These are phyloP conservation scores for Acipenser ruthenus DNA, from an alignment of 2,797 vertebrate genomes.

Conservation along the genomic window DNA sequence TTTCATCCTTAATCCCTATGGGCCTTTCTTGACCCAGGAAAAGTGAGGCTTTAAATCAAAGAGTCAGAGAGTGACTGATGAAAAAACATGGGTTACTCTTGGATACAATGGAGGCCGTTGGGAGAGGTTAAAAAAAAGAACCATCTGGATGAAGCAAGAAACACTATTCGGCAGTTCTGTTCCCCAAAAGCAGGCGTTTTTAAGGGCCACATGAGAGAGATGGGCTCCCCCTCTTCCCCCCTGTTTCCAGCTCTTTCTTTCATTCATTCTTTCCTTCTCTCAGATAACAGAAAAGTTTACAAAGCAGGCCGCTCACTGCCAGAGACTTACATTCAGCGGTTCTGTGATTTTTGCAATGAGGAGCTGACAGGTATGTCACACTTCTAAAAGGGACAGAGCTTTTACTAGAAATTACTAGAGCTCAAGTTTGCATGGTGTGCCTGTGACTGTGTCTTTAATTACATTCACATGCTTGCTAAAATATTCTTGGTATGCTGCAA, in stretches of 20 bases:
- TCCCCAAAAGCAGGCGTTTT: constrained; percentile 32
- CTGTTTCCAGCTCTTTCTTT: background rate
- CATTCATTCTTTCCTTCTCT: background rate
- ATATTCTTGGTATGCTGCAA: too few relatives aligned
- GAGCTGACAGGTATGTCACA: too few relatives aligned
- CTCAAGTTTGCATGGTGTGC: too few relatives aligned
- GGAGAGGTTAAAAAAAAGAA: constrained; percentile 12
- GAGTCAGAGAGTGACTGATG: constrained; percentile 31
- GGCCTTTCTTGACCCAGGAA: constrained; percentile 33
- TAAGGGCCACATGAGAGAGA: constrained; percentile 27
- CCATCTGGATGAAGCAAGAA: constrained; percentile 56
- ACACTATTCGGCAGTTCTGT: constrained; percentile 42
- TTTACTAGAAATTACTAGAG: too few relatives aligned
- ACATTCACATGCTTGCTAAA: too few relatives aligned
- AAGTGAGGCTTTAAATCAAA: constrained; percentile 35
- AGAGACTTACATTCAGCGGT: background rate
- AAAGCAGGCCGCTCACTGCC: too few relatives aligned
- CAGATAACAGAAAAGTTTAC: background rate
- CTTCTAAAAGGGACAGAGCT: too few relatives aligned
- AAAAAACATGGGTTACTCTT: constrained; percentile 24
- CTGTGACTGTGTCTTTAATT: too few relatives aligned
- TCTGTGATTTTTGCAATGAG: background rate
- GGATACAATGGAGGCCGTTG: constrained; percentile 32
- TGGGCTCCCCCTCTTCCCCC: constrained; percentile 21
- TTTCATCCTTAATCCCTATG: constrained; percentile 34